These are phyloP conservation scores for Cistogaster globosa DNA, from an alignment of 2,888 invertebrate species.

Conservation along the genomic window DNA sequence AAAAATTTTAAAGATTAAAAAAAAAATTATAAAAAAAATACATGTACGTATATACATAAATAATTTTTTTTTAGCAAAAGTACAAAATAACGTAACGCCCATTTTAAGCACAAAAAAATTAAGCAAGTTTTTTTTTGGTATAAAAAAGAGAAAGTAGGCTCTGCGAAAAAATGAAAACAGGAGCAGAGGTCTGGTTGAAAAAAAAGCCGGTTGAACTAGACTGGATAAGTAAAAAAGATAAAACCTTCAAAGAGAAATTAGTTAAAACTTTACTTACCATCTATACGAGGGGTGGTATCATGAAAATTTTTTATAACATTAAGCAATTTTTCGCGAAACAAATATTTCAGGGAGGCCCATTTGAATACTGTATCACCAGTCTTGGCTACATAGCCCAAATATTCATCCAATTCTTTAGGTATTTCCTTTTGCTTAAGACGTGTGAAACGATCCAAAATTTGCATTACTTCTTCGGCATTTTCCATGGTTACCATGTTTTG, in stretches of 20 bases:
- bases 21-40: constrained; percentile 32
- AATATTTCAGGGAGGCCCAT: constrained; percentile 93
- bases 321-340: constrained; percentile 94
- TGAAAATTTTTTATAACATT: constrained; percentile 94
- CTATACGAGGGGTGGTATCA: constrained; percentile 88
- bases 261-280: constrained; percentile 78
- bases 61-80: constrained; percentile 11
- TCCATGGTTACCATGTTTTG: constrained; percentile 85
- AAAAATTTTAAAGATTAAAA: constrained; percentile 18
- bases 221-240: background rate
- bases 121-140: background rate
- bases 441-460: constrained; percentile 92
- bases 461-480: constrained; percentile 92
- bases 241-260: constrained; percentile 21
- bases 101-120: constrained; percentile 6
- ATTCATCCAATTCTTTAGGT: constrained; percentile 94
- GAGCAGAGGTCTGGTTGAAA: constrained; percentile 35
- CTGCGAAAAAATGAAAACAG: constrained; percentile 31
- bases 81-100: constrained; percentile 39
- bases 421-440: constrained; percentile 91
- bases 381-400: constrained; percentile 93
- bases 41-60: background rate
- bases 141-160: constrained; percentile 58
- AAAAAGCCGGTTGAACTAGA: constrained; percentile 65
- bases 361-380: constrained; percentile 97